Percentiles rank a stretch among this genome's conserved stretches.
These are phyloP conservation scores for Drosophila quasianomalipes DNA, from an alignment of 2,888 invertebrate genomes.

Conservation along the genomic window DNA sequence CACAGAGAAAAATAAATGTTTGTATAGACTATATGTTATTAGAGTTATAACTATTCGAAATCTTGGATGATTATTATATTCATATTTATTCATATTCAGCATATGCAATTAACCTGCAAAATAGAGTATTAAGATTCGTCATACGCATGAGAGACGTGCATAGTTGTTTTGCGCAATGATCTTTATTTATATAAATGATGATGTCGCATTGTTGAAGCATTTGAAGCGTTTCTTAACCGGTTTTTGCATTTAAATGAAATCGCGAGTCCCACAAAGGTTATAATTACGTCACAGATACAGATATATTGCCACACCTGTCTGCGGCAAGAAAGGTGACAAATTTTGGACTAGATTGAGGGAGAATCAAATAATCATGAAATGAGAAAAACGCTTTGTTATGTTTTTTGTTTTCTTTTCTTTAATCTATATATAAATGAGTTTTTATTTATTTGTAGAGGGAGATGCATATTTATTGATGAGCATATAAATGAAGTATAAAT, in stretches of 20 bases:
- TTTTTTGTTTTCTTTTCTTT: constrained; percentile 11
- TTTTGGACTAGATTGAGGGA: constrained; percentile 22
- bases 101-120: not conserved
- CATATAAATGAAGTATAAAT: constrained; percentile 36
- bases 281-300: constrained; percentile 50
- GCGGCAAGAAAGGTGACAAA: constrained; percentile 45
- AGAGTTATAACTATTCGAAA: not conserved
- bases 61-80: not conserved
- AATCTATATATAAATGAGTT: not conserved
- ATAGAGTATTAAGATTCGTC: constrained; percentile 18
- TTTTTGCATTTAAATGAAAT: constrained; percentile 40
- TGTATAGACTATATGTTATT: not conserved
- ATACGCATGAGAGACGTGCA: not conserved
- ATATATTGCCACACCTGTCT: constrained; percentile 52
- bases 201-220: constrained; percentile 35
- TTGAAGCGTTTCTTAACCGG: constrained; percentile 45
- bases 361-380: not conserved
- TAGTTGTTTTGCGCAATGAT: constrained; percentile 29
- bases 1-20: not conserved
- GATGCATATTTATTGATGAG: constrained; percentile 31
- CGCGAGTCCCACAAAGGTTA: constrained; percentile 28
- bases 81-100: not conserved
- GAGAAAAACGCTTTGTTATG: not conserved
- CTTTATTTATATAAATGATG: constrained; percentile 58
- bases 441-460: constrained; percentile 31